Evolutionary conservation across 2,797 vertebrate species (phyloP).

Genomic region (Thunnus albacares): DNA sequence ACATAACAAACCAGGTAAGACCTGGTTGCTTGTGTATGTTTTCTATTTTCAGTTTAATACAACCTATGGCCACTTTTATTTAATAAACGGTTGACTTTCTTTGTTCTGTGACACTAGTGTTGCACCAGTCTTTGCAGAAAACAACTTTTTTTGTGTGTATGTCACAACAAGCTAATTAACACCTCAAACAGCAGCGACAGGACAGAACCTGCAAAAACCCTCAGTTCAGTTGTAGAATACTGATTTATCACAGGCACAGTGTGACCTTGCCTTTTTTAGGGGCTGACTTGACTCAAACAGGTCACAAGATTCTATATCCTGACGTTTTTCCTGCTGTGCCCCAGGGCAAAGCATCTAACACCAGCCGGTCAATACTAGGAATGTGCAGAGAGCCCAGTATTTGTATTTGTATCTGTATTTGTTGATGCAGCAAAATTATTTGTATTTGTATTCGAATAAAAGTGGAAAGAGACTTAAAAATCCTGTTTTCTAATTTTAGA

Average conservation of each 20-base stretch:
- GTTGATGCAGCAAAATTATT: too few relatives aligned
- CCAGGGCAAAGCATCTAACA: conserved; percentile 1
- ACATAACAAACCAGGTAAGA: not conserved
- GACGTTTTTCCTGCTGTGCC: not conserved
- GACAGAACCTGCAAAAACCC: not conserved
- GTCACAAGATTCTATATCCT: not conserved
- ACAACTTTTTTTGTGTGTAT: not conserved
- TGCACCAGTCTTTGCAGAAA: not conserved
- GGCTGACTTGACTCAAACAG: not conserved
- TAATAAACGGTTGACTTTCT: not conserved
- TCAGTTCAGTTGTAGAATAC: not conserved
- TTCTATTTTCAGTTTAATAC: not conserved
- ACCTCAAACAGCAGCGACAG: not conserved
- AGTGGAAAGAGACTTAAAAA: too few relatives aligned
- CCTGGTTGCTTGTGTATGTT: not conserved
- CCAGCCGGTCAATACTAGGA: not conserved
- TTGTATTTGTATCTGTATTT: too few relatives aligned
- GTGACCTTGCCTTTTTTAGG: not conserved
- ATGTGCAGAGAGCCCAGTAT: too few relatives aligned
- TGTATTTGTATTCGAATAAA: too few relatives aligned
- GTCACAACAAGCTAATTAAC: not conserved
- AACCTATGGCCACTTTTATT: not conserved
- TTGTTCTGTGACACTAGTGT: not conserved
- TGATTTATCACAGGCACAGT: not conserved
- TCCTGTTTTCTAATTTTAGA: too few relatives aligned